Evolutionary conservation across 2,797 vertebrate species (phyloP), one percentile per base, ranked within the genome.

Genomic region (Argyrosomus regius): DNA sequence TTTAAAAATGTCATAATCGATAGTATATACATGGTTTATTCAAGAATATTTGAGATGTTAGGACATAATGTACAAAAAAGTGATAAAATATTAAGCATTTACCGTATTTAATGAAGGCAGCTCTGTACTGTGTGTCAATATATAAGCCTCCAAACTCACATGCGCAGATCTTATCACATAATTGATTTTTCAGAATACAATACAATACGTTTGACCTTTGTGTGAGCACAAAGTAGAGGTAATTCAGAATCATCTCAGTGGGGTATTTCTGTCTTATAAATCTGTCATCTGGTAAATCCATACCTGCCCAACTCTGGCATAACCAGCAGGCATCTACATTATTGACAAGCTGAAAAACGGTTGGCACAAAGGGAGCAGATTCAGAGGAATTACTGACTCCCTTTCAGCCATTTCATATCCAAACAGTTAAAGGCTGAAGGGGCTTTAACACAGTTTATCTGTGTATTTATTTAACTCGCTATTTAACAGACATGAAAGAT

Each of bases 101-200:
- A 24, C 22, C 68, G 53, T 24, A 60, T 20, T 22, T 39, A n/a
- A 61, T 43, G 0, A 58, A 17, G 49, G 18, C 20, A 45, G 18
- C 11, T 31, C 46, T 73, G 31, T 16, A 10, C n/a, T 24, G 62
- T 65, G 8, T 5, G 48, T 64, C 17, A 35, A 10, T 62, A 26
- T 49, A 53, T 49, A 69, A 59, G 54, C 59, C 43, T 49, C 24
- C 35, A 50, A 72, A 72, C 65, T 82, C 72, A 72, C 74, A 77
- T 45, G 28, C 0, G 2, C 57, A 62, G 78, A 83, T 88, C 60
- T 77, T 81, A 82, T 82, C 83, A 77, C 64, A 61, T 83, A 69
- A 88, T 83, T 76, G 65, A 82, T 87, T 83, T 88, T 84, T 75
- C 68, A 69, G 50, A 80, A 79, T 59, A 84, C 63, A 84, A 81